Evolutionary conservation across 2,888 invertebrate genomes (phyloP), one percentile per base, ranked within the genome.

Genomic region (Schizaphis graminum): DNA sequence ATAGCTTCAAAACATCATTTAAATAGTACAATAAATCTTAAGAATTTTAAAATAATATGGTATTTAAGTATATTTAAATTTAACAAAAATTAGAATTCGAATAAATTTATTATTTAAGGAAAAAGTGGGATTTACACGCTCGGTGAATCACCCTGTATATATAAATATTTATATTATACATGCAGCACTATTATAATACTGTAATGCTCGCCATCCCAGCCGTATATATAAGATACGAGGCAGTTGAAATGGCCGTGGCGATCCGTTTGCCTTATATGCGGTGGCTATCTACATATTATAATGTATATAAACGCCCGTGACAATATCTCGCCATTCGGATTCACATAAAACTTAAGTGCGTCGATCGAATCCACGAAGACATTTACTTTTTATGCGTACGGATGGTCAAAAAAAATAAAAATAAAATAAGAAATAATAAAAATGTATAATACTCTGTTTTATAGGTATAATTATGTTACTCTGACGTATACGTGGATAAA

Each of bases 281-380:
- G 24, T 26, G 44, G 57, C 57, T 47, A 89, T 93, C 41, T 88
- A 85, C 85, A 77, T 57, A 41, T 47, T 77, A 91, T n/a, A n/a
- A n/a, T 28, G 28, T 28, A 56, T 91, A 92, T 61, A 44, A 77
- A 21, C 21, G 35, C 21, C 11, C 47, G 4, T 41, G 89, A 85
- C 93, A 90, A 90, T 90, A 90, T 91, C 61, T 86, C 93, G 77
- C 93, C 93, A 41, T 89, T 94, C 26, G 89, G 93, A 85, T 93
- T 89, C 93, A 26, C 86, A 61, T 94, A 94, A 94, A 90, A 90
- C 67, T 86, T 94, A 90, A 94, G 93, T 94, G 90, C 61, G 44
- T 61, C 90, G 89, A 91, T 85, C 85, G 49, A 41, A 86, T 85
- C 61, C 90, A 16, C 44, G 24, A 41, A 61, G 67, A 53, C 67